Evolutionary conservation across 2,797 vertebrate species (phyloP).

Genomic region (Euthynnus affinis): DNA sequence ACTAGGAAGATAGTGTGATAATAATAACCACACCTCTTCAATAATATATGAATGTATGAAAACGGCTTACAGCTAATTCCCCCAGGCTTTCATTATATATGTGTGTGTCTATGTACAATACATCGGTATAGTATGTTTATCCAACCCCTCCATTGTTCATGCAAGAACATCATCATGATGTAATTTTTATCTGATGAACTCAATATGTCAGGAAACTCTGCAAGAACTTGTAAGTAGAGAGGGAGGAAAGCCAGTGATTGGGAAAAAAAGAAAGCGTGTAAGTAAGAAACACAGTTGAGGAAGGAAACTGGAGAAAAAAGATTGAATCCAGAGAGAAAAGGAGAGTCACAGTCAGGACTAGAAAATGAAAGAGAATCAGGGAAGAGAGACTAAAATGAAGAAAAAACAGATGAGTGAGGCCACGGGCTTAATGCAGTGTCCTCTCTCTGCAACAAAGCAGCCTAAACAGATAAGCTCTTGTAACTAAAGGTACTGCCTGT

Average conservation of each 20-base stretch:
- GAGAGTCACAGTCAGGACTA: neutral
- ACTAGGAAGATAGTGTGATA: constrained; percentile 26
- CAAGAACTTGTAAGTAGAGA: neutral
- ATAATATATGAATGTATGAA: constrained; percentile 53
- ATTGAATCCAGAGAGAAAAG: constrained; percentile 14
- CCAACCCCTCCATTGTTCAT: neutral
- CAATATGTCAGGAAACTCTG: constrained; percentile 12
- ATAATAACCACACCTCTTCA: constrained; percentile 38
- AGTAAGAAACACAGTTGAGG: neutral
- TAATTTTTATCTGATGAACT: constrained; percentile 18
- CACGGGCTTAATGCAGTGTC: constrained; percentile 47
- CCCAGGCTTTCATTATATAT: neutral
- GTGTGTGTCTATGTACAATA: neutral
- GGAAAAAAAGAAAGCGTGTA: constrained; percentile 8
- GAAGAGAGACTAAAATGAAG: constrained; percentile 35
- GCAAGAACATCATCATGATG: neutral
- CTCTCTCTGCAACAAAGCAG: constrained; percentile 49
- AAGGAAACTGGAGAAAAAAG: constrained; percentile 5
- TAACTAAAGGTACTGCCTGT: constrained; percentile 48
- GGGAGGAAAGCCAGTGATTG: neutral
- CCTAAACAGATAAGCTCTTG: constrained; percentile 64
- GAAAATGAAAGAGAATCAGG: constrained; percentile 52
- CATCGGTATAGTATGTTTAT: neutral
- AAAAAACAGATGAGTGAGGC: constrained; percentile 46
- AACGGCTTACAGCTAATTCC: constrained; percentile 10